These are phyloP conservation scores for Hyles lineata DNA, from an alignment of 2,888 invertebrate genomes.

Conservation along the genomic window DNA sequence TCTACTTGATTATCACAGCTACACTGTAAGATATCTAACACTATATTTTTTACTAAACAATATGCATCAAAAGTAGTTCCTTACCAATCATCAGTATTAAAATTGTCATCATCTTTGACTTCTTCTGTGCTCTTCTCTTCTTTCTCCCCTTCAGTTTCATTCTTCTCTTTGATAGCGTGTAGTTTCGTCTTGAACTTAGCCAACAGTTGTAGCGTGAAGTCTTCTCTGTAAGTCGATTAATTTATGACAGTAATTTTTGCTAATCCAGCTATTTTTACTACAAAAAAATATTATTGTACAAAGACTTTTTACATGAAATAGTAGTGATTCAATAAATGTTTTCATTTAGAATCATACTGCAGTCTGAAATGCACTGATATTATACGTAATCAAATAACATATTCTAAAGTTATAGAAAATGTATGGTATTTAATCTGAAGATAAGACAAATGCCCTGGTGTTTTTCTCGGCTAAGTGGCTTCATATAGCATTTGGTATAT, in stretches of 20 bases:
- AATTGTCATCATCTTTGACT: slow-evolving; percentile 62
- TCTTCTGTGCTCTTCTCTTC: slow-evolving; percentile 54
- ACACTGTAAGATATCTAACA: not conserved
- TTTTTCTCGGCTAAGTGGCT: no score
- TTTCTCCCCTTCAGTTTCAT: slow-evolving; percentile 64
- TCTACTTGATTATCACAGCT: no score
- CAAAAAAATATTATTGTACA: no score
- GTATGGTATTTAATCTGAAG: no score
- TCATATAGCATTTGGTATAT: no score
- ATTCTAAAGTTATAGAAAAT: no score
- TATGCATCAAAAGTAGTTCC: slow-evolving; percentile 19
- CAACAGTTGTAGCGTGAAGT: slow-evolving; percentile 91
- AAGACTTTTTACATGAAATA: no score
- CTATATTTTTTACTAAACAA: not conserved
- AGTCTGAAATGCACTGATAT: no score
- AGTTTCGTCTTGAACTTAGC: slow-evolving; percentile 94
- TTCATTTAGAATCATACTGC: not conserved
- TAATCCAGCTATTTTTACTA: no score
- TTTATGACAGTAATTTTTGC: not conserved
- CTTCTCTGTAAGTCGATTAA: slow-evolving; percentile 82
- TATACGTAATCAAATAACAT: no score
- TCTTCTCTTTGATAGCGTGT: slow-evolving; percentile 87
- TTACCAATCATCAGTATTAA: slow-evolving; percentile 76
- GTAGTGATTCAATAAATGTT: no score
- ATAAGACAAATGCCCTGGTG: no score